These are phyloP conservation scores for Cirrhinus molitorella DNA, from an alignment of 2,797 vertebrate genomes.

Conservation along the genomic window DNA sequence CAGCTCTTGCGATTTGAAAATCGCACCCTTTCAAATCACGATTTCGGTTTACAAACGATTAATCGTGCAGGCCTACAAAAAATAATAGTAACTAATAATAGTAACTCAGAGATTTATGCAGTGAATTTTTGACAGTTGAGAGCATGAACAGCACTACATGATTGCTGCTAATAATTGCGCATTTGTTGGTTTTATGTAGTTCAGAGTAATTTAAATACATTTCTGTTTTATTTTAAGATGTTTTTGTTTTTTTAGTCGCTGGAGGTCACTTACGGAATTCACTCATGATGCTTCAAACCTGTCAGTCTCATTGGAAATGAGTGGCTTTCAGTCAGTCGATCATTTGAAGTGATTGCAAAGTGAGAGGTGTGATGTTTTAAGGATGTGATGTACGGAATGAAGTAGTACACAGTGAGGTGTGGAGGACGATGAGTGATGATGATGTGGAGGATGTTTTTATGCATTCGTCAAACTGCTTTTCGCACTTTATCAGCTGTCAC, in stretches of 20 bases:
- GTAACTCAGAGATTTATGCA: no score
- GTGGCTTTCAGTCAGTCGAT: background rate
- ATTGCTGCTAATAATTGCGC: background rate
- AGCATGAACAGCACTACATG: background rate
- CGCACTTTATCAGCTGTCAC: constrained; percentile 5
- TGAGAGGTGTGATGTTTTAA: background rate
- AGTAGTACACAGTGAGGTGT: background rate
- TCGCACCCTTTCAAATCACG: no score
- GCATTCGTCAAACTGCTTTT: constrained; percentile 11
- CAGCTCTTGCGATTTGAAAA: no score
- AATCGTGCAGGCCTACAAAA: no score
- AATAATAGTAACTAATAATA: no score
- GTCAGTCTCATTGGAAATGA: background rate
- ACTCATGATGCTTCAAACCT: background rate
- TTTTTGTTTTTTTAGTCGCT: background rate
- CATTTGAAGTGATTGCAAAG: background rate
- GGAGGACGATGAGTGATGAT: constrained; percentile 14
- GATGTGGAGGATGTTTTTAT: background rate
- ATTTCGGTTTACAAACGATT: no score
- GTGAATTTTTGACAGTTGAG: no score
- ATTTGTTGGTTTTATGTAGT: background rate
- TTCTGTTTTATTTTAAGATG: constrained; percentile 4
- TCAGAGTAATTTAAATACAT: background rate
- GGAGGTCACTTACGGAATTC: background rate
- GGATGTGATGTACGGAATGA: background rate